These are phyloP conservation scores for Aeoliscus strigatus DNA, from an alignment of 2,797 vertebrate genomes.

Conservation along the genomic window DNA sequence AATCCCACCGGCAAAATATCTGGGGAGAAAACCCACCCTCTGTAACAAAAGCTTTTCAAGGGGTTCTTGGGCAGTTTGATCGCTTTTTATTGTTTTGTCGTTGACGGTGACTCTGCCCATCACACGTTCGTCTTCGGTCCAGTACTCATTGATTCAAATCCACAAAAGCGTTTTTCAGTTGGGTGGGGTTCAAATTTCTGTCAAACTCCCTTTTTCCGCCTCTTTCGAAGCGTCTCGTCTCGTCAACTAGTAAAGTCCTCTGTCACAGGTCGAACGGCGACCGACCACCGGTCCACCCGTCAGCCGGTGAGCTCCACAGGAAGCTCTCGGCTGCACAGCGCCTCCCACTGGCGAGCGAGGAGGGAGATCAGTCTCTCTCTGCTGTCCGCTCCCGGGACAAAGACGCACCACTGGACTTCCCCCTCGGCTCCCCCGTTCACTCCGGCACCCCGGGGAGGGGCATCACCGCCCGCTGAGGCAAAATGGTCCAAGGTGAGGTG, in stretches of 20 bases:
- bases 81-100: neutral
- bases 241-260: too few relatives aligned
- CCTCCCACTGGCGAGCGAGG: slow-evolving; percentile 94
- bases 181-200: too few relatives aligned
- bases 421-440: slow-evolving; percentile 57
- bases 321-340: slow-evolving; percentile 89
- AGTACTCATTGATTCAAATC: too few relatives aligned
- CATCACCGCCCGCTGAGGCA: slow-evolving; percentile 67
- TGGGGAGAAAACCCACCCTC: too few relatives aligned
- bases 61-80: neutral
- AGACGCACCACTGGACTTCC: slow-evolving; percentile 94
- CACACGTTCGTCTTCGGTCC: too few relatives aligned
- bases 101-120: too few relatives aligned
- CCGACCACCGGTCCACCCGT: slow-evolving; percentile 3
- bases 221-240: too few relatives aligned
- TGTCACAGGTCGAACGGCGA: neutral
- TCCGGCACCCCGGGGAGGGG: slow-evolving; percentile 29
- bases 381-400: slow-evolving; percentile 90
- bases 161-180: too few relatives aligned
- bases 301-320: slow-evolving; percentile 91
- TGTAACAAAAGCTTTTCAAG: neutral
- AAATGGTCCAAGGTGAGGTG: slow-evolving; percentile 93
- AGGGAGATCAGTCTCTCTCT: slow-evolving; percentile 90
- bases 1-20: too few relatives aligned
- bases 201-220: too few relatives aligned